Evolutionary conservation across 2,888 invertebrate species (phyloP), one percentile per base, ranked within the genome.

Genomic region (Oligia latruncula): DNA sequence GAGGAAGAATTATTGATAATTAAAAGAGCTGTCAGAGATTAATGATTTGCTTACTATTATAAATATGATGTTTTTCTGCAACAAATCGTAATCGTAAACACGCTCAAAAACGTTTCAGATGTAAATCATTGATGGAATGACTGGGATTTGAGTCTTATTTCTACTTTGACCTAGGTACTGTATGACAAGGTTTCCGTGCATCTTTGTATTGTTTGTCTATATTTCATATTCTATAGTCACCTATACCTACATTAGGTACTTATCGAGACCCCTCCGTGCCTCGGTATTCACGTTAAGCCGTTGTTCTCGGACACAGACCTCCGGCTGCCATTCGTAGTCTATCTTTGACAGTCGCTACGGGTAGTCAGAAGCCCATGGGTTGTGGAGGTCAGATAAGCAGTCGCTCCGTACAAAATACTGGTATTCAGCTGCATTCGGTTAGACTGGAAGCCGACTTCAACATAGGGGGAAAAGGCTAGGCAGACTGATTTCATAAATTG

Each of bases 101-200:
- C 1, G 13, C 17, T 74, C 43, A 77, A 74, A 70, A 70, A 75
- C 77, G 43, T 65, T 62, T 40, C 35, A 40, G 40, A 20, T 55
- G 6, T 66, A 66, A 74, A 82, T 74, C 77, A 62, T 71, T 43
- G 23, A 52, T 62, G 46, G 20, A 66, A 55, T 60, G 6, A 52
- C 60, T 68, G 29, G 9, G 62, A n/a, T 35, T 65, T 78, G 52
- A n/a, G 23, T 66, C 17, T 64, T 68, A 55, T 46, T 29, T 58
- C 29, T 72, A 58, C 9, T 65, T 58, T 68, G 49, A 40, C 40
- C 17, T 40, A 67, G n/a, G n/a, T 65, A 20, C 35, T 4, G 4
- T 23, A 58, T 11, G 15, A 17, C 11, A 8, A 49, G 40, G 23
- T 35, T 40, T 20, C 2, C 1, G 13, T 46, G 17, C 43, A 73